Evolutionary conservation across 2,888 invertebrate genomes (phyloP).

Genomic region (Electrophaes corylata): DNA sequence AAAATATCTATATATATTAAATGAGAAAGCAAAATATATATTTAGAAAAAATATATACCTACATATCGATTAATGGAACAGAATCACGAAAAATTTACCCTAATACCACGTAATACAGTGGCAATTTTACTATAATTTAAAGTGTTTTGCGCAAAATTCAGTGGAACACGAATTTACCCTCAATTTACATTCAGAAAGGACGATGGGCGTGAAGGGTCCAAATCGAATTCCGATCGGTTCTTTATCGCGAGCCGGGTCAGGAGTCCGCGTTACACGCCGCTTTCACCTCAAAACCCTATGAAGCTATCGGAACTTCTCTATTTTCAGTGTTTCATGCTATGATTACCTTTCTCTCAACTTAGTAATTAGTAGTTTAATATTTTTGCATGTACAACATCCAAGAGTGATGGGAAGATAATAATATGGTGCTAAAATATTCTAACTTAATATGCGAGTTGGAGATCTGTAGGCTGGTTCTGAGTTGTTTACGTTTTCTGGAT

Average conservation of each 20-base stretch:
- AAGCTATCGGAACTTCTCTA: slow-evolving; percentile 10
- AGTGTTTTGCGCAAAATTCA: slow-evolving; percentile 62
- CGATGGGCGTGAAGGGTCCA: slow-evolving; percentile 64
- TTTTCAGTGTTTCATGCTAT: not conserved
- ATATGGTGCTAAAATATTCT: not conserved
- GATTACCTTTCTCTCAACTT: not conserved
- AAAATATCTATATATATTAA: no score
- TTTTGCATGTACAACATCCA: no score
- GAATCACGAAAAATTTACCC: slow-evolving; percentile 25
- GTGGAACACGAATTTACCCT: slow-evolving; percentile 64
- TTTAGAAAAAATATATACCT: no score
- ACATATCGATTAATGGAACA: slow-evolving; percentile 2
- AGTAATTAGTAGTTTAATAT: no score
- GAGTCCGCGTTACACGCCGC: slow-evolving; percentile 52
- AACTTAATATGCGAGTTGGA: not conserved
- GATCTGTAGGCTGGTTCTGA: no score
- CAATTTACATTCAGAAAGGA: slow-evolving; percentile 78
- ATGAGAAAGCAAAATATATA: no score
- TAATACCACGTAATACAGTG: slow-evolving; percentile 47
- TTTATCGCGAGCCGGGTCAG: slow-evolving; percentile 61
- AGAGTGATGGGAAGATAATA: not conserved
- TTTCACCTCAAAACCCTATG: slow-evolving; percentile 28
- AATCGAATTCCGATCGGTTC: slow-evolving; percentile 80
- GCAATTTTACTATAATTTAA: slow-evolving; percentile 65
- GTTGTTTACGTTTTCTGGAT: no score